Evolutionary conservation across 2,113 vertebrate species (phyloP).

Genomic region (Mastomys natalensis): DNA sequence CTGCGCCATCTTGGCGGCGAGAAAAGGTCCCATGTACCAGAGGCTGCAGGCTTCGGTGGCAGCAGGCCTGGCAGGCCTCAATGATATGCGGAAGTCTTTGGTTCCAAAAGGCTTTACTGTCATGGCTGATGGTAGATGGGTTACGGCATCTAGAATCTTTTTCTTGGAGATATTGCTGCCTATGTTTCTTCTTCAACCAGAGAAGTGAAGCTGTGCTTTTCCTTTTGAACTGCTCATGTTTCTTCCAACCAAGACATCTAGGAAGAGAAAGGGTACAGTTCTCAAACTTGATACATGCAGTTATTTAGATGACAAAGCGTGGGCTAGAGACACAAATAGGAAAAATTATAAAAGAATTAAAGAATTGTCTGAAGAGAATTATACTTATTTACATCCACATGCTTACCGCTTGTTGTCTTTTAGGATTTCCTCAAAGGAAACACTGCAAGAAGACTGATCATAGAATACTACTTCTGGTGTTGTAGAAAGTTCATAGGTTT

Average conservation of each 20-base stretch:
- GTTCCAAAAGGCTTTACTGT: too few relatives aligned
- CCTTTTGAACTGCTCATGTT: neutral
- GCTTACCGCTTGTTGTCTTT: conserved; percentile 5
- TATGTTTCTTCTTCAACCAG: neutral
- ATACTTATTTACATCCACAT: conserved; percentile 36
- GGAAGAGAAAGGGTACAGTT: conserved; percentile 38
- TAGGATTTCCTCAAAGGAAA: conserved; percentile 24
- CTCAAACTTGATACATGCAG: conserved; percentile 20
- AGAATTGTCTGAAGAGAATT: neutral
- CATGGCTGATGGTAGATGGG: too few relatives aligned
- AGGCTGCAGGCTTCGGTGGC: too few relatives aligned
- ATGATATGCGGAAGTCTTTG: too few relatives aligned
- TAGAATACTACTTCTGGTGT: neutral
- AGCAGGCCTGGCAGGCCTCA: too few relatives aligned
- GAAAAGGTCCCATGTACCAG: too few relatives aligned
- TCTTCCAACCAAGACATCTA: conserved; percentile 53
- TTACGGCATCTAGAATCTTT: conserved; percentile 46
- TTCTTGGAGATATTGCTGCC: conserved; percentile 45
- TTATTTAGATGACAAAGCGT: conserved; percentile 43
- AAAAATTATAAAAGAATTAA: conserved; percentile 42
- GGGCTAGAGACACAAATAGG: neutral
- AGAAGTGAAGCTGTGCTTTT: neutral
- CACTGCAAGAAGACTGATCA: neutral
- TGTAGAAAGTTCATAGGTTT: conserved; percentile 16
- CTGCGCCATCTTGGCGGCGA: too few relatives aligned